A percentile compares a stretch with the other conserved stretches of the same genome.
These are phyloP conservation scores for Aphidoletes aphidimyza DNA, from an alignment of 2,888 invertebrate species.

Conservation along the genomic window DNA sequence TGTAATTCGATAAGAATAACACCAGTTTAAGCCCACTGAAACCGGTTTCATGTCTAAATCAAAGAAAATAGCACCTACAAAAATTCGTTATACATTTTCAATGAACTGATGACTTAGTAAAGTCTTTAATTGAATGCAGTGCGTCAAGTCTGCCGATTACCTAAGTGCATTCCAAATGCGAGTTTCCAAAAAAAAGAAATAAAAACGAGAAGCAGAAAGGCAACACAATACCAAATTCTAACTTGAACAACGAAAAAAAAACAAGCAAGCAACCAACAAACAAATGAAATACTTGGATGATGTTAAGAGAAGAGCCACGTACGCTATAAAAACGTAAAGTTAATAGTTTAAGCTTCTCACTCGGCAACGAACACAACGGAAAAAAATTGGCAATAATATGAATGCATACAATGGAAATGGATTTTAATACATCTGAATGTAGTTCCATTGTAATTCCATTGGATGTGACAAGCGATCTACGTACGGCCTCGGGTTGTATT, in stretches of 20 bases:
- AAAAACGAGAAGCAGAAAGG: no score
- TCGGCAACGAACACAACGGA: conserved; percentile 19
- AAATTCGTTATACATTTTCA: no score
- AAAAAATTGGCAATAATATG: background rate
- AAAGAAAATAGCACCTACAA: no score
- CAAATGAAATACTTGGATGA: background rate
- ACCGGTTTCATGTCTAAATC: no score
- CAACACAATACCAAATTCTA: background rate
- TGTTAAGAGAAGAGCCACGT: conserved; percentile 3
- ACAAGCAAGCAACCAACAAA: background rate
- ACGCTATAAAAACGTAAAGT: conserved; percentile 37
- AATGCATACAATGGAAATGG: conserved; percentile 35
- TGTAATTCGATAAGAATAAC: no score
- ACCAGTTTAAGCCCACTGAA: no score
- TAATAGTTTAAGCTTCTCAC: conserved; percentile 47
- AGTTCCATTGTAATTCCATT: no score
- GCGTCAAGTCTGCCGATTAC: no score
- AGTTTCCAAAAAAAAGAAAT: no score
- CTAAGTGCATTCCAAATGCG: no score
- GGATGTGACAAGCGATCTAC: conserved; percentile 44
- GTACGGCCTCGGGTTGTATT: conserved; percentile 6
- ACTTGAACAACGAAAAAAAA: background rate
- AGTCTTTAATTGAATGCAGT: no score
- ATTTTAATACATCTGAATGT: conserved; percentile 20
- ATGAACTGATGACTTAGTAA: no score